Conservation (phyloP, 2,888 invertebrate species). For the Drosophila suboccidentalis region DNA sequence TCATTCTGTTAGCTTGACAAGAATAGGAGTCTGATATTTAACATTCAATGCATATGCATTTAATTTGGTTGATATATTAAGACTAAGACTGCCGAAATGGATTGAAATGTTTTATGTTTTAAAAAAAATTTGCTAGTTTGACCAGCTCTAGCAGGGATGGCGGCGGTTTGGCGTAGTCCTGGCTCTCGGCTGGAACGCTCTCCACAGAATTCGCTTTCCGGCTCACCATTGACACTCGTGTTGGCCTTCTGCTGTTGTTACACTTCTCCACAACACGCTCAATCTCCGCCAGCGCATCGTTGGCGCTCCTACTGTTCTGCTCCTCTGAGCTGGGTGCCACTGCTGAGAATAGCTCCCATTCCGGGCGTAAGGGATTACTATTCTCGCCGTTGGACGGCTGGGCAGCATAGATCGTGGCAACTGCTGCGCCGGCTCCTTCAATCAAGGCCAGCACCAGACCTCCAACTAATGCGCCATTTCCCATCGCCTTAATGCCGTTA, state of each 20-base stretch:
- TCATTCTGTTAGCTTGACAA: neutral
- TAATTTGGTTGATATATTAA: conserved; percentile 48
- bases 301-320: conserved; percentile 8
- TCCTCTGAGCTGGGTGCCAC: neutral
- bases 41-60: conserved; percentile 37
- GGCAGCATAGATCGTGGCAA: conserved; percentile 69
- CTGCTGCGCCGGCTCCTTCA: conserved; percentile 67
- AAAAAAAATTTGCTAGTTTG: conserved; percentile 50
- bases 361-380: conserved; percentile 28
- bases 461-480: conserved; percentile 67
- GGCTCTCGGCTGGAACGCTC: neutral
- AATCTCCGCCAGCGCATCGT: conserved; percentile 47
- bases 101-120: conserved; percentile 33
- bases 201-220: conserved; percentile 4
- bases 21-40: conserved; percentile 3
- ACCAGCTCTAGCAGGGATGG: conserved; percentile 56
- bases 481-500: conserved; percentile 67
- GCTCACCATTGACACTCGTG: neutral
- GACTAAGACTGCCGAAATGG: conserved; percentile 10
- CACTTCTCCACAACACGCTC: conserved; percentile 60
- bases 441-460: conserved; percentile 69
- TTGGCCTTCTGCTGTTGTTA: conserved; percentile 21
- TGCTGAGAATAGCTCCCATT: conserved; percentile 52
- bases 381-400: conserved; percentile 12
- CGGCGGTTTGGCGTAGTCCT: conserved; percentile 22